phyloP scores from a whole-genome alignment of 92 coral and sea anemone genomes.

The Phenganax stokvisi region DNA sequence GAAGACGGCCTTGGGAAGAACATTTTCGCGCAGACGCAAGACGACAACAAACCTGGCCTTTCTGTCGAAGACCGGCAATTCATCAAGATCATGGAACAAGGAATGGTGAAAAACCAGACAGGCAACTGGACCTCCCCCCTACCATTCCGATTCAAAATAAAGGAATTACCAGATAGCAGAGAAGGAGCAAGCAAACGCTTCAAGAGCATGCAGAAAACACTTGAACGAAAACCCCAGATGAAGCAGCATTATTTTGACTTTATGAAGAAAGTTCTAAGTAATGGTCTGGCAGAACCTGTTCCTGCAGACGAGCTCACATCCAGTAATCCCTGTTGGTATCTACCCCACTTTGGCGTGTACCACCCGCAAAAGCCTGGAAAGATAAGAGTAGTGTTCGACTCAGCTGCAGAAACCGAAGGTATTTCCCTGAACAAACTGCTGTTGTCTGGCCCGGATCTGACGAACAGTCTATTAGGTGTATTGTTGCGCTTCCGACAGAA shows the following conservation, averaged over 20 bases:
- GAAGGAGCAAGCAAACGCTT: conserved; percentile 41
- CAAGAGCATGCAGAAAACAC: conserved; percentile 23
- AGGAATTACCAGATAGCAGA: conserved; percentile 31
- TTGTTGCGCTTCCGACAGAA: conserved; percentile 47
- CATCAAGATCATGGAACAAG: conserved; percentile 33
- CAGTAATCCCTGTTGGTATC: conserved; percentile 37
- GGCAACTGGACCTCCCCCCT: conserved; percentile 52
- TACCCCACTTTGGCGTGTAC: conserved; percentile 45
- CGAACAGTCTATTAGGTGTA: conserved; percentile 47
- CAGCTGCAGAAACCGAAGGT: conserved; percentile 45
- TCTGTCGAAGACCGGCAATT: conserved; percentile 40
- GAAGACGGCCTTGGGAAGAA: conserved; percentile 22
- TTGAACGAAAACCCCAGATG: conserved; percentile 43
- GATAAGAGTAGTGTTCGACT: conserved; percentile 52
- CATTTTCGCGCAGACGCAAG: conserved; percentile 15
- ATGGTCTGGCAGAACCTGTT: conserved; percentile 37
- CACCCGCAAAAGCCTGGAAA: conserved; percentile 45
- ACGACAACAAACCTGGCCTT: conserved; percentile 27
- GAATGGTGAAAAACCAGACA: conserved; percentile 34
- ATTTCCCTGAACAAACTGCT: conserved; percentile 44
- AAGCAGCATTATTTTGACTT: conserved; percentile 34
- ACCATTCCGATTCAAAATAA: conserved; percentile 28
- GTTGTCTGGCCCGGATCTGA: conserved; percentile 42
- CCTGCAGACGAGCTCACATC: neutral
- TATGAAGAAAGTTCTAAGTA: conserved; percentile 36